These are phyloP conservation scores for Saguinus midas DNA, from an alignment of 2,113 vertebrate species.

Conservation along the genomic window DNA sequence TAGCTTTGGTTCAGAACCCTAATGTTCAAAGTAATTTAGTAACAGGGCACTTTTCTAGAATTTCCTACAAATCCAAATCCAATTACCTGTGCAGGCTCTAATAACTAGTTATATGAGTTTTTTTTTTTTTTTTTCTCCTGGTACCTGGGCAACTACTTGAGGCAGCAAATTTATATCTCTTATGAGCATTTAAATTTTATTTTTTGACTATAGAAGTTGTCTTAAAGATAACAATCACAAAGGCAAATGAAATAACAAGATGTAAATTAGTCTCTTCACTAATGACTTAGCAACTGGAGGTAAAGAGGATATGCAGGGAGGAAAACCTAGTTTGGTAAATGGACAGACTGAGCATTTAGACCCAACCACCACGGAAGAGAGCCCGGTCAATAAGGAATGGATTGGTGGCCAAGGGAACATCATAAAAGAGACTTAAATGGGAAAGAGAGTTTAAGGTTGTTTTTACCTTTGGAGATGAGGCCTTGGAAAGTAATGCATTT, in stretches of 20 bases:
- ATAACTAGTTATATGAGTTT: conserved; percentile 67
- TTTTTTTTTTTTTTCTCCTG: conserved; percentile 23
- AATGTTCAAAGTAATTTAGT: conserved; percentile 79
- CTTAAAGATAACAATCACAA: conserved; percentile 54
- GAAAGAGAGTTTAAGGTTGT: not conserved
- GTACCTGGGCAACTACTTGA: conserved; percentile 65
- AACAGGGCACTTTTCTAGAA: conserved; percentile 71
- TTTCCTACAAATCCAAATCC: conserved; percentile 79
- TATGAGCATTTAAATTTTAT: conserved; percentile 40
- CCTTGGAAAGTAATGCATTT: not conserved
- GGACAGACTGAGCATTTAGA: not conserved
- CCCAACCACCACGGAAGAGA: not conserved
- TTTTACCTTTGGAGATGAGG: not conserved
- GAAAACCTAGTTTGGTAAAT: not conserved
- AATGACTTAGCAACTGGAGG: not conserved
- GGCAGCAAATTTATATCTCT: conserved; percentile 60
- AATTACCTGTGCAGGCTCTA: conserved; percentile 74
- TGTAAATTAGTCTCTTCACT: conserved; percentile 24
- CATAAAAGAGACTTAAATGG: not conserved
- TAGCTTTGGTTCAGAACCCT: conserved; percentile 68
- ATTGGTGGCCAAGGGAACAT: not conserved
- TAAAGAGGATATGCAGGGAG: not conserved
- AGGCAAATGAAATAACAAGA: conserved; percentile 56
- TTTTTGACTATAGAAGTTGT: conserved; percentile 46
- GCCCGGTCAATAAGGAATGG: not conserved